Evolutionary conservation across 2,113 vertebrate genomes (phyloP).

Genomic region (Colinus virginianus): DNA sequence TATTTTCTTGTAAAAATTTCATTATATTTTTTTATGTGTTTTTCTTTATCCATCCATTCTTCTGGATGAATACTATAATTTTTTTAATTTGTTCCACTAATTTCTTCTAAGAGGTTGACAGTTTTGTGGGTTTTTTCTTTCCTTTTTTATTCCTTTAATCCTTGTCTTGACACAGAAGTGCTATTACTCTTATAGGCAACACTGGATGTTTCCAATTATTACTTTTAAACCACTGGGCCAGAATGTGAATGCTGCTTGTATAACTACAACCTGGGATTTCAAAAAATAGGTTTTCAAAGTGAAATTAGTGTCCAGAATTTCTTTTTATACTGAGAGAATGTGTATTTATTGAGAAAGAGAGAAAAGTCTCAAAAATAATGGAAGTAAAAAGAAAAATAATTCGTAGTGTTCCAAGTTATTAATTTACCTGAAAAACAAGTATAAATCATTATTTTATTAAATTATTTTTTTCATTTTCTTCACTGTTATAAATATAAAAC

Average conservation of each 20-base stretch:
- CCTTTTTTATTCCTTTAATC: background rate
- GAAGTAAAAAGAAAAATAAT: background rate
- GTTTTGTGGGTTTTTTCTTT: background rate
- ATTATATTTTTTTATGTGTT: background rate
- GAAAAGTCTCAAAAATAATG: background rate
- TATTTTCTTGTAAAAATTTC: background rate
- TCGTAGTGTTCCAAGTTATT: background rate
- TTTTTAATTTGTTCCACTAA: background rate
- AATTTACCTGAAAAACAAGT: constrained; percentile 16
- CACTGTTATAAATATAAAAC: background rate
- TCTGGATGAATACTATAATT: background rate
- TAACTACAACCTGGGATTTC: background rate
- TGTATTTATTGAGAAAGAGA: background rate
- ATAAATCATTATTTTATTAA: constrained; percentile 1
- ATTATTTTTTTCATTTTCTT: background rate
- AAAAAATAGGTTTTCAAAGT: background rate
- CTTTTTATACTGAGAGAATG: background rate
- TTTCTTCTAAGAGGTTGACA: background rate
- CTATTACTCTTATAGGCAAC: background rate
- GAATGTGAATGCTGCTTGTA: background rate
- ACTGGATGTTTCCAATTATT: background rate
- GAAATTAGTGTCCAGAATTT: constrained; percentile 18
- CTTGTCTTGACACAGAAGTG: background rate
- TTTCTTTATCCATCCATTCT: background rate
- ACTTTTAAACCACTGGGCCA: background rate